phyloP scores from a whole-genome alignment of 2,888 invertebrate genomes.

The Sicus ferrugineus region DNA sequence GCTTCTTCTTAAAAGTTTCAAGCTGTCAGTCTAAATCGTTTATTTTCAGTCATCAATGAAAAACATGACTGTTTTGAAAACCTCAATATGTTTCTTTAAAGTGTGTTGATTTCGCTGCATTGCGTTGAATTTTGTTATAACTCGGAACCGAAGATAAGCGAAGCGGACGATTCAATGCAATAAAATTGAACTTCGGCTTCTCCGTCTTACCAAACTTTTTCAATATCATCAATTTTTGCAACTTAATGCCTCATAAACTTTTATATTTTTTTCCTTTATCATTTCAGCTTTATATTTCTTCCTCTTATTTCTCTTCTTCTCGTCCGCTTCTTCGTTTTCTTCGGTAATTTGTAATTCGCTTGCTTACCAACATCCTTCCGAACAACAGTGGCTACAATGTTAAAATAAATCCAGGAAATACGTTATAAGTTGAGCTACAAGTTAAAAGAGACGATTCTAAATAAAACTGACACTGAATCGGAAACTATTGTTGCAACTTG shows the following conservation, averaged over 20 bases:
- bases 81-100: too few species aligned
- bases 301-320: constrained; percentile 37
- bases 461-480: constrained; percentile 29
- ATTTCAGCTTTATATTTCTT: constrained; percentile 30
- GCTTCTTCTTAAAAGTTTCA: too few species aligned
- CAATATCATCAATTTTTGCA: neutral
- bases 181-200: neutral
- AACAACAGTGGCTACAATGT: neutral
- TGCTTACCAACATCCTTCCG: constrained; percentile 34
- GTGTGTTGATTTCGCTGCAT: too few species aligned
- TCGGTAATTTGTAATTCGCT: constrained; percentile 15
- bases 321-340: constrained; percentile 28
- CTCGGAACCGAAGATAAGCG: too few species aligned
- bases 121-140: too few species aligned
- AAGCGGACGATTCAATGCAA: too few species aligned
- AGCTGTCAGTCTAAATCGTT: too few species aligned
- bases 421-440: constrained; percentile 13
- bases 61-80: too few species aligned
- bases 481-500: constrained; percentile 29
- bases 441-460: constrained; percentile 9
- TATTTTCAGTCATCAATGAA: too few species aligned
- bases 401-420: constrained; percentile 7
- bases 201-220: neutral
- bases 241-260: constrained; percentile 3
- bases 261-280: constrained; percentile 8